Evolutionary conservation across 2,888 invertebrate genomes (phyloP).

Genomic region (Drosophila parthenogenetica): DNA sequence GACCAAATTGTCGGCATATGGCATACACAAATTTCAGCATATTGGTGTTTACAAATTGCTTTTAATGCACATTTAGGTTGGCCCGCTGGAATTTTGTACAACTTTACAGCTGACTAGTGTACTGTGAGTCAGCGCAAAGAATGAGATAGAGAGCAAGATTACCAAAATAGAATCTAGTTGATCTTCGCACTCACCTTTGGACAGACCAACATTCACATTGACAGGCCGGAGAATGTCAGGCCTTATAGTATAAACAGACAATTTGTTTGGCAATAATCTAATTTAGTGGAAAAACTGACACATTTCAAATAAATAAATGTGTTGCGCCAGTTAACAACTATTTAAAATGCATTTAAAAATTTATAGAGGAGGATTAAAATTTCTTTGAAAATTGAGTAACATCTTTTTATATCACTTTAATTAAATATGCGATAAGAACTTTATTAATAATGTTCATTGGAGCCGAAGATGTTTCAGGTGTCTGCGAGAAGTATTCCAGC

Average conservation of each 20-base stretch:
- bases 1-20: constrained; percentile 59
- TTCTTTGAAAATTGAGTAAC: constrained; percentile 1
- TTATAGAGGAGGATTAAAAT: constrained; percentile 34
- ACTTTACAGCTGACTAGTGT: constrained; percentile 43
- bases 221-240: constrained; percentile 39
- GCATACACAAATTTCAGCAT: constrained; percentile 35
- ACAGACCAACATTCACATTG: constrained; percentile 23
- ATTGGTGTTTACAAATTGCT: constrained; percentile 57
- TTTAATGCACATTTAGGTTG: constrained; percentile 35
- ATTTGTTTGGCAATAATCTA: constrained; percentile 51
- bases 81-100: constrained; percentile 49
- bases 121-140: background rate
- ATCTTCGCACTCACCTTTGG: constrained; percentile 60
- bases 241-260: constrained; percentile 36
- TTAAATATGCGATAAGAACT: no score
- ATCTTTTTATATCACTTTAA: background rate
- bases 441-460: no score
- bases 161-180: constrained; percentile 48
- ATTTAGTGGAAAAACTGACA: constrained; percentile 47
- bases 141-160: constrained; percentile 6
- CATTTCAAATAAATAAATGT: constrained; percentile 58
- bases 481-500: no score
- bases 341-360: constrained; percentile 27
- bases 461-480: no score
- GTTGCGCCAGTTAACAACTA: constrained; percentile 31